Base-by-base conservation (phyloP, 1,140 invertebrate species). In the Heliconius nattereri region DNA sequence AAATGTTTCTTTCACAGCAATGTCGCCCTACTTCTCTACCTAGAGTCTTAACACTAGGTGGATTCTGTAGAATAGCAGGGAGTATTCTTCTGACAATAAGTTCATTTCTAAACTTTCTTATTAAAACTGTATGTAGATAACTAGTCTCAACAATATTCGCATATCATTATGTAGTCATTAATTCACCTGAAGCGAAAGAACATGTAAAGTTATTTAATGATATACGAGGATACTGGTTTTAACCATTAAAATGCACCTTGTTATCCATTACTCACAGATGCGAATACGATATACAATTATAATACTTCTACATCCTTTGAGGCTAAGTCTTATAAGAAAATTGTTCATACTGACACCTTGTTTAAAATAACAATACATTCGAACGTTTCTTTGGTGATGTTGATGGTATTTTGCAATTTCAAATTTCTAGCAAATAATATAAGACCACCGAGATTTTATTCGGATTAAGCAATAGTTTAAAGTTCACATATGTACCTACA, bases 401-500 rank as follows among this genome's bases (percentile, higher is more conserved):
- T 29, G 23, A 29, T 66, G n/a, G 20, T 8, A 57, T 57, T n/a
- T 66, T 66, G 3, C 11, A 66, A 26, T 26, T 66, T 16, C 0
- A 26, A 66, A 66, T 66, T 13, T 66, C 23, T 13, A 26, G 23
- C 23, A 66, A 26, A 66, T 66, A 66, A 11, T 66, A 26, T 26
- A 26, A 66, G 16, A 16, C 7, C 23, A 26, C 2, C n/a, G 20
- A 60, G 0, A 66, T 66, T 66, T 66, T 66, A 26, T 66, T 66
- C 26, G 8, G 7, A 60, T 60, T n/a, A 9, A 26, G 26, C 1
- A 60, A 60, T 26, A 26, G 7, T 3, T 60, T 26, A 60, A 60
- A 60, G 54, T 2, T 60, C 35, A 66, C 73, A 70, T 32, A 70
- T 76, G 70, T 80, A 32, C n/a, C n/a, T n/a, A n/a, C 23, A 76